Percentiles rank a stretch among this genome's conserved stretches.
These are phyloP conservation scores for Sminthurinus aureus DNA, from an alignment of 2,888 invertebrate species.

Conservation along the genomic window DNA sequence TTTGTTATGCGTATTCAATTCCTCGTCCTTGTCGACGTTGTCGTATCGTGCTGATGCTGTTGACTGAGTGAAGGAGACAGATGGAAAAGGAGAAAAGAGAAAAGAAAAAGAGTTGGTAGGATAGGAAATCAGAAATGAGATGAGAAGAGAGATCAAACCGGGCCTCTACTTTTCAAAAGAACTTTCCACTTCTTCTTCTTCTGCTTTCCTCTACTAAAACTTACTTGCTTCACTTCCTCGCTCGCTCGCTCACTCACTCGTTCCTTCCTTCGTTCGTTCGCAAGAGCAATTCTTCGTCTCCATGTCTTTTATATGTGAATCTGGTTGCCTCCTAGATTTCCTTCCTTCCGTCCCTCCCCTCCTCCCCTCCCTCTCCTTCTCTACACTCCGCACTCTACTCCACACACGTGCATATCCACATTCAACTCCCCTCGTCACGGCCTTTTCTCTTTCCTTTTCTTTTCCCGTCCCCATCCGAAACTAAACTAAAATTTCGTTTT, in stretches of 20 bases:
- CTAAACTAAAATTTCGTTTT: not conserved
- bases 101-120: not conserved
- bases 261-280: not conserved
- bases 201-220: not conserved
- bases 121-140: constrained; percentile 12
- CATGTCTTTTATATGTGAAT: not conserved
- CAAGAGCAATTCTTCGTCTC: not conserved
- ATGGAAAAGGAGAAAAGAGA: not conserved
- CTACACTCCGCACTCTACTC: not conserved
- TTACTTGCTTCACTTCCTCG: not conserved
- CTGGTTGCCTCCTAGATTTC: not conserved
- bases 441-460: not conserved
- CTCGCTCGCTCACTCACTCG: not conserved
- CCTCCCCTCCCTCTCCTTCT: not conserved
- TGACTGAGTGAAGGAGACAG: constrained; percentile 1
- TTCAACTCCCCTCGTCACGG: not conserved
- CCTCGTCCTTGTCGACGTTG: not conserved
- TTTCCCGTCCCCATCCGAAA: not conserved
- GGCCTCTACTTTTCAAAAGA: constrained; percentile 20
- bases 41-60: not conserved
- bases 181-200: constrained; percentile 32
- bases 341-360: not conserved
- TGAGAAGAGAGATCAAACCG: constrained; percentile 9
- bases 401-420: not conserved
- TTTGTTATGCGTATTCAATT: too few relatives aligned